A percentile compares a stretch with the other conserved stretches of the same genome.
Conservation (phyloP, 2,113 vertebrate species). For the Panurus biarmicus region DNA sequence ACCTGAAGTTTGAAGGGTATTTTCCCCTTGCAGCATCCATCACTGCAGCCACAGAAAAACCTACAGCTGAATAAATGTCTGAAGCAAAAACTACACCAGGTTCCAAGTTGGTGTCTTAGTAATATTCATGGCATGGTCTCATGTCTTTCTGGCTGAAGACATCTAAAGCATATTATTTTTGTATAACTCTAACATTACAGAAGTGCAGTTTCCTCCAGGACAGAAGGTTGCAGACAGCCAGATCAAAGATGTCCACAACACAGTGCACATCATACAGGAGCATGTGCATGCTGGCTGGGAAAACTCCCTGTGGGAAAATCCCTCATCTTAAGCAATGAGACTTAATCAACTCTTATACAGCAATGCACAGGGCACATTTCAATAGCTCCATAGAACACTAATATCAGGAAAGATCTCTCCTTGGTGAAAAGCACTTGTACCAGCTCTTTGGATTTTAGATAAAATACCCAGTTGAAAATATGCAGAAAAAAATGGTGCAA, state of each 20-base stretch:
- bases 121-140: background rate
- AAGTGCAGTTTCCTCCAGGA: background rate
- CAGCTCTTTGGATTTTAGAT: background rate
- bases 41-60: background rate
- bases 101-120: background rate
- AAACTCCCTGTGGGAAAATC: background rate
- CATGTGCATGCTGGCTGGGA: background rate
- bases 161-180: background rate
- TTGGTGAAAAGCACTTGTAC: background rate
- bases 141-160: background rate
- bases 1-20: background rate
- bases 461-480: background rate
- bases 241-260: fast-evolving
- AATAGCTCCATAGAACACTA: background rate
- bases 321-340: background rate
- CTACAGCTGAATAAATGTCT: background rate
- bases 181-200: background rate
- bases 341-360: background rate
- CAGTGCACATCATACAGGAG: background rate
- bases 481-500: background rate
- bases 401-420: background rate
- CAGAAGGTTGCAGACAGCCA: background rate
- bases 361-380: background rate
- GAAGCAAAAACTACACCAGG: background rate
- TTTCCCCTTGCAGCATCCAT: background rate